Conservation (phyloP, 2,113 vertebrate species). For the Burhinus bistriatus region DNA sequence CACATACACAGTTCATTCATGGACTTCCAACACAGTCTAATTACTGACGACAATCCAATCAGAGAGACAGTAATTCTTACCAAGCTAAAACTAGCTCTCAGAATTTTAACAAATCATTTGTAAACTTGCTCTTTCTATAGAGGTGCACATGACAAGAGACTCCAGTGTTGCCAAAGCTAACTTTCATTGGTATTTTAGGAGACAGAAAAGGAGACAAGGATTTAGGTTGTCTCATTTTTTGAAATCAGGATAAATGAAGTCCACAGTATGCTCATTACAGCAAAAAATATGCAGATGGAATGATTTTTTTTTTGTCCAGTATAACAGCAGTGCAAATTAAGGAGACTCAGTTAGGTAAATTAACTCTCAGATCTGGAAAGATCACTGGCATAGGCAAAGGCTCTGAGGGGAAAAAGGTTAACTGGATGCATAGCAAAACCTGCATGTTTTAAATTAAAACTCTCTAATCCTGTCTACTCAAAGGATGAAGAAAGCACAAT, state of each 20-base stretch:
- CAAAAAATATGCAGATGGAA: constrained; percentile 27
- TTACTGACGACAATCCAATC: not conserved
- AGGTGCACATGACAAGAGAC: not conserved
- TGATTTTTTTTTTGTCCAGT: not conserved
- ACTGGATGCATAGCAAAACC: constrained; percentile 41
- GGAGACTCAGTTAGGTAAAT: constrained; percentile 23
- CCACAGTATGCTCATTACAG: not conserved
- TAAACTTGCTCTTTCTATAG: not conserved
- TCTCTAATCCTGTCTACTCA: constrained; percentile 37
- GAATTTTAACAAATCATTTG: not conserved
- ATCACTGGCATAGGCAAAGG: not conserved
- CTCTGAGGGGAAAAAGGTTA: constrained; percentile 41
- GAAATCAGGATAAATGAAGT: not conserved
- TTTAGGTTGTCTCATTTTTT: not conserved
- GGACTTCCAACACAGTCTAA: not conserved
- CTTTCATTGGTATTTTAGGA: not conserved
- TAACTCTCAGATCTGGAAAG: constrained; percentile 25
- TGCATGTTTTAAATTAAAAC: constrained; percentile 53
- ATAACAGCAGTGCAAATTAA: constrained; percentile 25
- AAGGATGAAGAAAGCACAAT: constrained; percentile 51
- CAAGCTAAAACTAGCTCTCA: not conserved
- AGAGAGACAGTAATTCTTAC: not conserved
- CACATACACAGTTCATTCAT: not conserved
- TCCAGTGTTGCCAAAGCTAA: not conserved
- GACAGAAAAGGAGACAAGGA: not conserved